A percentile compares a stretch with the other conserved stretches of the same genome.
These are phyloP conservation scores for Trissonchulus sp. DNA, from an alignment of 2,888 invertebrate genomes.

Conservation along the genomic window DNA sequence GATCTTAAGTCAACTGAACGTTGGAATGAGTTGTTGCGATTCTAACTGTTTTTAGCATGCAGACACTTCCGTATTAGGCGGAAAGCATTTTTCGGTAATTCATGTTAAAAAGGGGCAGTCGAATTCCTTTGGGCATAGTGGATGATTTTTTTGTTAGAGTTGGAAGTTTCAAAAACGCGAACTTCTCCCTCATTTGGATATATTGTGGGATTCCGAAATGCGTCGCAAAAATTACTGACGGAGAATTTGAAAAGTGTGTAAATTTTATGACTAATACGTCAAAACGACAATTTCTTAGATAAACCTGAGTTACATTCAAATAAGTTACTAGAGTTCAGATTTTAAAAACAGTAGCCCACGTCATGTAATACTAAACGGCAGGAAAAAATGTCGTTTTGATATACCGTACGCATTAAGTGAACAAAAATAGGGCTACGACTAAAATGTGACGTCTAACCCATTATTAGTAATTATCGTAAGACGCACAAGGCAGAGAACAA, in stretches of 20 bases:
- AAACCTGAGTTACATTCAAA: slow-evolving; percentile 5
- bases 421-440: neutral
- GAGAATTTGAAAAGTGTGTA: neutral
- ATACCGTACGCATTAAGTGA: neutral
- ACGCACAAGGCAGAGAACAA: neutral
- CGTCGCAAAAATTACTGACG: slow-evolving; percentile 5
- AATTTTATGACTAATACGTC: slow-evolving; percentile 1
- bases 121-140: neutral
- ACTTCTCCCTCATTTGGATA: neutral
- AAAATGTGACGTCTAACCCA: neutral
- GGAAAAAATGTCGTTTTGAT: slow-evolving; percentile 1
- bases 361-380: neutral
- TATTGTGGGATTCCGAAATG: neutral
- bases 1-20: neutral
- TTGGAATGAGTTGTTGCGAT: neutral
- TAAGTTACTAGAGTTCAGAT: neutral
- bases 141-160: neutral
- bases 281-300: neutral
- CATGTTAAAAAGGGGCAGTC: neutral
- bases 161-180: neutral
- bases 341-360: neutral
- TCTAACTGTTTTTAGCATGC: neutral
- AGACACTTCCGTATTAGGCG: neutral
- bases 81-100: slow-evolving; percentile 11
- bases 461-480: neutral